Conservation (phyloP, 2,113 vertebrate genomes). For the Anolis carolinensis region DNA sequence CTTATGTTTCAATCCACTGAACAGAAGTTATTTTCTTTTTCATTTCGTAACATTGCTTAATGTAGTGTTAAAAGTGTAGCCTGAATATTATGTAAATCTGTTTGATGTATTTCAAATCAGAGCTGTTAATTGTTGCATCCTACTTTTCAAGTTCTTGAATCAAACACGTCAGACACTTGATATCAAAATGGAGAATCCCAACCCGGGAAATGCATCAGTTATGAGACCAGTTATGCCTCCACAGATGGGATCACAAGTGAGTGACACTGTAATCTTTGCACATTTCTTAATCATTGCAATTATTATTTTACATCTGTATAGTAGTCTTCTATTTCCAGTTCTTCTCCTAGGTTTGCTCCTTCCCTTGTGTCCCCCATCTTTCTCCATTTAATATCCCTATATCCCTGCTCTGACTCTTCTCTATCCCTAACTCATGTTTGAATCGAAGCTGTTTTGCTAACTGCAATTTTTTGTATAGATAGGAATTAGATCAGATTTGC, state of each 20-base stretch:
- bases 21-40: neutral
- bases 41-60: neutral
- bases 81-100: conserved; percentile 19
- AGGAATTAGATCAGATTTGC: neutral
- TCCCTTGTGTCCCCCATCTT: neutral
- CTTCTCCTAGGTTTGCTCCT: neutral
- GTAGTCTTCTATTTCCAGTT: neutral
- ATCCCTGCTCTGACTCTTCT: neutral
- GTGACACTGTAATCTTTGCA: neutral
- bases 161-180: conserved; percentile 87
- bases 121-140: conserved; percentile 30
- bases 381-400: neutral
- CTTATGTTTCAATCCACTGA: neutral
- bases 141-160: conserved; percentile 88
- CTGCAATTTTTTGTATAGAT: neutral
- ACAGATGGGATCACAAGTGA: conserved; percentile 81
- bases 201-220: conserved; percentile 74
- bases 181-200: conserved; percentile 88
- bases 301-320: too few relatives aligned
- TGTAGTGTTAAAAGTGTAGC: conserved; percentile 3
- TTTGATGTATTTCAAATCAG: neutral
- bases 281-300: neutral
- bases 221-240: conserved; percentile 89
- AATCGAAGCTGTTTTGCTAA: neutral
- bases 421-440: neutral